Conservation (phyloP, 2,797 vertebrate genomes). For the Chaetodon trifasciatus region DNA sequence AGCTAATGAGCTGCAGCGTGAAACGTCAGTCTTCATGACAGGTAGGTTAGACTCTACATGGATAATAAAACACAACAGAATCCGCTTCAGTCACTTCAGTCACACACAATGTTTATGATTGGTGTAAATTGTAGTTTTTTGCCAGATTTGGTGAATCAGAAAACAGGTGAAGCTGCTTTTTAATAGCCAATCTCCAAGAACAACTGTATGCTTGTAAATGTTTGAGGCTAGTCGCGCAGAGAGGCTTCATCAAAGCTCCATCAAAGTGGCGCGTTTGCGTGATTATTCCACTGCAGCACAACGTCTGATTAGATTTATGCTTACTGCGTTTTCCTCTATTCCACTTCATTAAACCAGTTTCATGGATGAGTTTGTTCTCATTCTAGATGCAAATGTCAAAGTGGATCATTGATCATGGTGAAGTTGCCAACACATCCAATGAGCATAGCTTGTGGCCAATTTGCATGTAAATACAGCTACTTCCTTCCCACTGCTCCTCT, state of each 20-base stretch:
- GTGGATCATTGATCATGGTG: rapidly evolving
- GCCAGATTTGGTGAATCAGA: background rate
- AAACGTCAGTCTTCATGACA: background rate
- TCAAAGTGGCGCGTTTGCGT: background rate
- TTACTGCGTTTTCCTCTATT: background rate
- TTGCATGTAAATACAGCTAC: constrained; percentile 12
- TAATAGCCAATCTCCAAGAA: background rate
- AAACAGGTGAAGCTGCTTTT: background rate
- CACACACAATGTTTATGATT: background rate
- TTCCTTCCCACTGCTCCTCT: constrained; percentile 3
- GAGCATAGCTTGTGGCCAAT: background rate
- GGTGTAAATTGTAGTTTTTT: background rate
- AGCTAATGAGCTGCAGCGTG: constrained; percentile 18
- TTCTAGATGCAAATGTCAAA: constrained; percentile 21
- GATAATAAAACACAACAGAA: background rate
- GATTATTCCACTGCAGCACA: background rate
- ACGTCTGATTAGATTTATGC: constrained; percentile 1
- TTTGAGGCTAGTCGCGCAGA: background rate
- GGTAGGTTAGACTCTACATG: constrained; percentile 4
- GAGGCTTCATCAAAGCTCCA: background rate
- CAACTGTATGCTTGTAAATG: background rate
- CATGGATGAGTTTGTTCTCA: background rate
- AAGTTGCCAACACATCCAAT: background rate
- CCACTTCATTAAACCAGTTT: background rate
- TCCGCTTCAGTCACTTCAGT: background rate